phyloP scores from a whole-genome alignment of 1,140 invertebrate genomes.

The Plodia interpunctella region DNA sequence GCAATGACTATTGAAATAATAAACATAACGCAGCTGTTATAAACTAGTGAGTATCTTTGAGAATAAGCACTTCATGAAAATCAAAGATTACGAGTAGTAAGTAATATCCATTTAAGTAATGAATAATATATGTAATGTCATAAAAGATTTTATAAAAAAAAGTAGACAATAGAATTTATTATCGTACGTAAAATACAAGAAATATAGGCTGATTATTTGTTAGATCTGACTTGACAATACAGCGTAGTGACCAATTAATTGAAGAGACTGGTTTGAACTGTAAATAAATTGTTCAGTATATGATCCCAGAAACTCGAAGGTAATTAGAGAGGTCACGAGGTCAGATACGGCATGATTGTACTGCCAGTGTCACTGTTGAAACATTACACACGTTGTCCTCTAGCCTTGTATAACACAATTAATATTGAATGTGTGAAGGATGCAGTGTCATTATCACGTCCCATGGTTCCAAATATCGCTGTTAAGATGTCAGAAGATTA shows the following conservation, averaged over 20 bases:
- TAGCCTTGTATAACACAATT: slow-evolving; percentile 14
- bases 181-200: too few relatives aligned
- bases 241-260: neutral
- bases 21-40: too few relatives aligned
- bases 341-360: neutral
- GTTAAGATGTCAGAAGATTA: too few relatives aligned
- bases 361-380: slow-evolving; percentile 9
- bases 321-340: neutral
- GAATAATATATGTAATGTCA: too few relatives aligned
- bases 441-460: neutral
- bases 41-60: too few relatives aligned
- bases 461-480: neutral
- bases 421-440: slow-evolving; percentile 8
- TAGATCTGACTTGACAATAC: neutral
- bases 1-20: too few relatives aligned
- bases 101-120: too few relatives aligned
- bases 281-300: neutral
- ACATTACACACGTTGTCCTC: slow-evolving; percentile 18
- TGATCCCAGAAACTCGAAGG: neutral
- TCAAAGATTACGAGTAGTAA: too few relatives aligned
- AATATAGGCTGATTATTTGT: neutral
- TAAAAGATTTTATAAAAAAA: too few relatives aligned
- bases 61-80: too few relatives aligned
- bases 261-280: neutral
- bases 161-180: too few relatives aligned